Conservation (phyloP, 2,113 vertebrate genomes). For the Theristicus caerulescens region DNA sequence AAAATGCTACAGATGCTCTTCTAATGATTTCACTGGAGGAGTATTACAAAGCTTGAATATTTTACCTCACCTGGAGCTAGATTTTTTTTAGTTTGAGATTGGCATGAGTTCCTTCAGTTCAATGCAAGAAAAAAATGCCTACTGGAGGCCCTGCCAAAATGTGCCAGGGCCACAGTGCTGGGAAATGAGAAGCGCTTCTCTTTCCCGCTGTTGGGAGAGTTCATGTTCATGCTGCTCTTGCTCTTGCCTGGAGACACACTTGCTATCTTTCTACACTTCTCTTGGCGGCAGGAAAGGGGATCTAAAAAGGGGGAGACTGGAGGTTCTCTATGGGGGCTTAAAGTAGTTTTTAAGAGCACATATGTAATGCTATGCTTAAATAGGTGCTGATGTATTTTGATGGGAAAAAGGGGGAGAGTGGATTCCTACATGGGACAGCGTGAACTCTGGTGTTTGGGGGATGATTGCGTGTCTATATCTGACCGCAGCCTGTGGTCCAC, state of each 20-base stretch:
- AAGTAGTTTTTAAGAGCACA: neutral
- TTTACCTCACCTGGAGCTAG: neutral
- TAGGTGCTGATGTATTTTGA: neutral
- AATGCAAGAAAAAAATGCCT: neutral
- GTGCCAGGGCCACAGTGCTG: fast-evolving
- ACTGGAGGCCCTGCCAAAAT: neutral
- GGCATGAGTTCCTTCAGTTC: neutral
- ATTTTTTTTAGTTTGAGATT: neutral
- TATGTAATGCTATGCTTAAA: neutral
- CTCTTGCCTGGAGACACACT: neutral
- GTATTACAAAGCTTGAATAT: neutral
- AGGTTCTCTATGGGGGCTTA: neutral
- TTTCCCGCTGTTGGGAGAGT: neutral
- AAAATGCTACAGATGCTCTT: neutral
- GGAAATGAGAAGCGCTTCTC: neutral
- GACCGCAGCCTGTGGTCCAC: neutral
- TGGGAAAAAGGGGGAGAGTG: neutral
- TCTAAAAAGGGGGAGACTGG: neutral
- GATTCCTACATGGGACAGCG: neutral
- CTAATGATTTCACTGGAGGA: neutral
- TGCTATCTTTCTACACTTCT: neutral
- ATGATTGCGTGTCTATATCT: neutral
- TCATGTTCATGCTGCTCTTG: neutral
- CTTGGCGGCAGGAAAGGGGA: neutral
- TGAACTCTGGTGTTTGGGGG: neutral